phyloP scores from a whole-genome alignment of 2,888 invertebrate species.

The Maniola hyperantus region DNA sequence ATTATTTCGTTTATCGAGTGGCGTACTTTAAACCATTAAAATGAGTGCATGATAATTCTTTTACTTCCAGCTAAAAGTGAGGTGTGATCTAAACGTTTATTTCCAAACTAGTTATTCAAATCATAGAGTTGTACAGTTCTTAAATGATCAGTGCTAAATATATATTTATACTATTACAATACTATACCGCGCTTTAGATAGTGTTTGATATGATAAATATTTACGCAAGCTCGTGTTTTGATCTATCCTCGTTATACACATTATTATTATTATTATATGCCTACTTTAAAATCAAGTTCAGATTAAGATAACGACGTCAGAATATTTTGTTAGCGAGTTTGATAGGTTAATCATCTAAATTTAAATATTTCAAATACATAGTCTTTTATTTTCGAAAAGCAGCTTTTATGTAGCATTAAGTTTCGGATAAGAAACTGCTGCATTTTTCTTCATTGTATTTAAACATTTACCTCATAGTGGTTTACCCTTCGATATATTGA shows the following conservation, averaged over 20 bases:
- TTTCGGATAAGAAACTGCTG: not conserved
- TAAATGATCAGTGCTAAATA: not conserved
- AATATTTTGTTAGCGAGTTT: not conserved
- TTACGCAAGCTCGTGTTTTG: conserved; percentile 39
- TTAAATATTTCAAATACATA: not conserved
- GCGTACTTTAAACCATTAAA: conserved; percentile 54
- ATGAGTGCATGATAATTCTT: conserved; percentile 62
- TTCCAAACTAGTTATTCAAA: not conserved
- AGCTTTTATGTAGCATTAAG: not conserved
- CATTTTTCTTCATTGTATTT: conserved; percentile 12
- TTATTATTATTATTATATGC: not conserved
- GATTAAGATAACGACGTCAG: not conserved
- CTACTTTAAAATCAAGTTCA: conserved; percentile 11
- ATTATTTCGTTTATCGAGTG: conserved; percentile 65
- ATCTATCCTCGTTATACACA: conserved; percentile 47
- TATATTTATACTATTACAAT: not conserved
- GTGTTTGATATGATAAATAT: not conserved
- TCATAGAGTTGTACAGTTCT: not conserved
- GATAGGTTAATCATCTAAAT: not conserved
- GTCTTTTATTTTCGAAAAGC: not conserved
- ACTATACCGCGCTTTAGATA: not conserved
- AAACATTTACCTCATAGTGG: not conserved
- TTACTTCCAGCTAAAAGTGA: conserved; percentile 33
- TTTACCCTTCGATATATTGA: not conserved
- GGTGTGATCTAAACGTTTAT: conserved; percentile 32